Conservation (phyloP, 2,888 invertebrate genomes). For the Phengaris alcon region DNA sequence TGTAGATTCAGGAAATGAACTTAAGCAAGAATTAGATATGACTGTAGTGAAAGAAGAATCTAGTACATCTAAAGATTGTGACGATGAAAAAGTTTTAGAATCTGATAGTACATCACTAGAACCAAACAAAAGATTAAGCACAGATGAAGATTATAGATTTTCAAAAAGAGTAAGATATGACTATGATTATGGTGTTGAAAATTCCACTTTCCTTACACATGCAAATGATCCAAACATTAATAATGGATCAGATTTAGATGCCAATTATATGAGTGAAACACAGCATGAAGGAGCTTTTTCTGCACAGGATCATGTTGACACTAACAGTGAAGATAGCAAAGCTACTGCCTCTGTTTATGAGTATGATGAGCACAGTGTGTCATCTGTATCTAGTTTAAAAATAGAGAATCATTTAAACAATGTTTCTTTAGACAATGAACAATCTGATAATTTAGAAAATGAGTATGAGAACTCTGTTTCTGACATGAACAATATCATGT, state of each 20-base stretch:
- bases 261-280: constrained; percentile 56
- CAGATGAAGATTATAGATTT: constrained; percentile 53
- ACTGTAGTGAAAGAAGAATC: constrained; percentile 67
- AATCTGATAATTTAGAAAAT: constrained; percentile 40
- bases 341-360: constrained; percentile 63
- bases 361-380: constrained; percentile 68
- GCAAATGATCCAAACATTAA: constrained; percentile 46
- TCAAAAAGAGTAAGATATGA: constrained; percentile 66
- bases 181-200: constrained; percentile 54
- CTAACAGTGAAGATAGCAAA: constrained; percentile 68
- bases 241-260: constrained; percentile 58
- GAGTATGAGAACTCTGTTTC: constrained; percentile 40
- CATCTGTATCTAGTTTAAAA: constrained; percentile 62
- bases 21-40: constrained; percentile 63
- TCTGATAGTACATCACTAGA: constrained; percentile 54
- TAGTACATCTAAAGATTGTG: constrained; percentile 56
- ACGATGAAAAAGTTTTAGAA: constrained; percentile 56
- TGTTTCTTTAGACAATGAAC: constrained; percentile 48
- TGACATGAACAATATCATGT: constrained; percentile 39
- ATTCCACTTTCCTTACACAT: constrained; percentile 49
- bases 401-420: constrained; percentile 61
- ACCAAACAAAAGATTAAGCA: constrained; percentile 61
- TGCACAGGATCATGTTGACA: constrained; percentile 59
- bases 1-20: constrained; percentile 58
- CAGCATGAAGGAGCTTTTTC: constrained; percentile 59